Evolutionary conservation across 2,797 vertebrate genomes (phyloP).

Genomic region (Hozukius guyotensis): DNA sequence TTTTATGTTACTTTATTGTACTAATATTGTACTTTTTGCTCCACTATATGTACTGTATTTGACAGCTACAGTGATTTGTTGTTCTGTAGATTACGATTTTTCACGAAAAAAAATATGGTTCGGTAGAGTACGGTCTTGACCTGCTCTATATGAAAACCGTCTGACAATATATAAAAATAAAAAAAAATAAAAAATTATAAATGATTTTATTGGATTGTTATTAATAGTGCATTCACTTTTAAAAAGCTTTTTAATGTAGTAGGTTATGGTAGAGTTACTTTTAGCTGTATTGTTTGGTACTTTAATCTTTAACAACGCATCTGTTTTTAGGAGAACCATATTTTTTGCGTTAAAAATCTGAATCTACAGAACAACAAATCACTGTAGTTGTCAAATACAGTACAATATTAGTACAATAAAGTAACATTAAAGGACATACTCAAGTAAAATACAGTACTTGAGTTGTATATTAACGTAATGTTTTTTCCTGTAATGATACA

Average conservation of each 20-base stretch:
- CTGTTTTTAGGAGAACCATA: not conserved
- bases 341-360: not conserved
- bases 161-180: too few species aligned
- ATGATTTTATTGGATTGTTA: not conserved
- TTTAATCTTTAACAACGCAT: not conserved
- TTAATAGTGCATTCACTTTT: not conserved
- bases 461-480: not conserved
- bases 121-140: too few species aligned
- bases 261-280: not conserved
- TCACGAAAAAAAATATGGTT: too few species aligned
- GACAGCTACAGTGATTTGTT: not conserved
- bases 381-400: not conserved
- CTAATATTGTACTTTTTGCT: not conserved
- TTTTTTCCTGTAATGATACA: slow-evolving; percentile 5
- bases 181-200: not conserved
- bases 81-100: not conserved
- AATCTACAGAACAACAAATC: not conserved
- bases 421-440: not conserved
- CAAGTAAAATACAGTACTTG: not conserved
- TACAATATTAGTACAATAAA: not conserved
- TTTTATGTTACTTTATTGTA: too few species aligned
- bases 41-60: not conserved
- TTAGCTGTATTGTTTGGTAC: not conserved
- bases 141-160: too few species aligned
- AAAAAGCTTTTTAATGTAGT: not conserved